Base-by-base conservation (phyloP, 2,797 vertebrate species). In the Propithecus perrieri region DNA sequence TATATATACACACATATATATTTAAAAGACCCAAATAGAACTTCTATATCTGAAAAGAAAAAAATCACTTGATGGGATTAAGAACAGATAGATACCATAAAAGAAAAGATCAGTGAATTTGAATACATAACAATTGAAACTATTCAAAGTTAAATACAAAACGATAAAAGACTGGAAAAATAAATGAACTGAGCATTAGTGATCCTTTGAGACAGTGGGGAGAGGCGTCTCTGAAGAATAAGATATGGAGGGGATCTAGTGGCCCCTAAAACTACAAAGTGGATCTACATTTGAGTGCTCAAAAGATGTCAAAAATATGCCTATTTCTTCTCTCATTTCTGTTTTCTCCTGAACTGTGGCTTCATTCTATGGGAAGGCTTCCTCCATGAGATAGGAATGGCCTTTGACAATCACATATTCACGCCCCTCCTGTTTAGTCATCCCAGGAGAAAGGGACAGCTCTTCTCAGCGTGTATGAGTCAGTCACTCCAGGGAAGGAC, bases 41-140 rank as follows among this genome's bases (percentile, higher is more conserved):
- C 17, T 30, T 76, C 33, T 35, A 46, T 33, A 75, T 80, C 67
- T 50, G 46, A 84, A 89, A 75, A 63, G 63, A 59, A 79, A 93
- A 93, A 89, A 48, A 55, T 20, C n/a, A 67, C 18, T 53, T 74
- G 33, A 28, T 87, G 28, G 17, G 22, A 63, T 87, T 67, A 67
- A 48, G 26, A 61, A 18, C 33, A 67, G 3, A 74, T 71, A 81
- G 84, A 89, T 26, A 76, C 7, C 63, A 7, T 22, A 63, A 14
- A 83, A 88, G 53, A 91, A 96, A 71, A 96, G 10, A 38, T 76
- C 11, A 74, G 4, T 87, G n/a, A 85, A 79, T 83, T 38, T 85
- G 33, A 95, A 57, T 59, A 35, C 6, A 48, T 24, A 55, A 14
- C 28, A 59, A 33, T 30, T 38, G 63, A 80, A 94, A 55, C 22